Evolutionary conservation across 1,140 invertebrate genomes (phyloP), one percentile per base, ranked within the genome.

Genomic region (Bombus huntii): DNA sequence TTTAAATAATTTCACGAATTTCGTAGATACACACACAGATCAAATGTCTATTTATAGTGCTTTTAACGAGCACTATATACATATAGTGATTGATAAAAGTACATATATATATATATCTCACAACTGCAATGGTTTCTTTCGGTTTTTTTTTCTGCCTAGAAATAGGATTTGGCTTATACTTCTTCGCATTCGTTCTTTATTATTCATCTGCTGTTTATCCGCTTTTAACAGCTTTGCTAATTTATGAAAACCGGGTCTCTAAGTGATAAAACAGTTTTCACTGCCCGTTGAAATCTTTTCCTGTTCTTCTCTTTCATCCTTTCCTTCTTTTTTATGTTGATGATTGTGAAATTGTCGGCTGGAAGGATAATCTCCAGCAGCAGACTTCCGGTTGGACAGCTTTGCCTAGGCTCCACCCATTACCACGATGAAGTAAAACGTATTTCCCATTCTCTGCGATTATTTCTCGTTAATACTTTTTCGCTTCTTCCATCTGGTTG

Each of bases 281-380:
- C 57, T 10, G 57, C 57, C 4, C 57, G 57, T 28, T 59, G 57
- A 31, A 66, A 66, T 66, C 15, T 15, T 66, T 34, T 18, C 8
- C 15, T 5, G 13, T 31, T 39, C 37, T 70, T 6, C 1, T 39
- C 10, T 31, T 34, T 28, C 8, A 15, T n/a, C 15, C 34, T 44
- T 25, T 47, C 28, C 9, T 22, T 9, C 2, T 34, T 25, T 18
- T 9, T 10, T 62, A 18, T 2, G 15, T 39, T 12, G 3, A n/a
- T 80, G 66, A 70, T 80, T 53, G 65, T 12, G 78, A n/a, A 53
- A 42, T 28, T n/a, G 13, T n/a, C 66, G 62, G n/a, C 13, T 68
- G n/a, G 37, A 37, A 39, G 42, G 65, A 68, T 79, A 79, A 79
- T 68, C 77, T 25, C 12, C 8, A 47, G n/a, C 5, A 44, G n/a